These are phyloP conservation scores for Platalea minor DNA, from an alignment of 2,797 vertebrate species.

Conservation along the genomic window DNA sequence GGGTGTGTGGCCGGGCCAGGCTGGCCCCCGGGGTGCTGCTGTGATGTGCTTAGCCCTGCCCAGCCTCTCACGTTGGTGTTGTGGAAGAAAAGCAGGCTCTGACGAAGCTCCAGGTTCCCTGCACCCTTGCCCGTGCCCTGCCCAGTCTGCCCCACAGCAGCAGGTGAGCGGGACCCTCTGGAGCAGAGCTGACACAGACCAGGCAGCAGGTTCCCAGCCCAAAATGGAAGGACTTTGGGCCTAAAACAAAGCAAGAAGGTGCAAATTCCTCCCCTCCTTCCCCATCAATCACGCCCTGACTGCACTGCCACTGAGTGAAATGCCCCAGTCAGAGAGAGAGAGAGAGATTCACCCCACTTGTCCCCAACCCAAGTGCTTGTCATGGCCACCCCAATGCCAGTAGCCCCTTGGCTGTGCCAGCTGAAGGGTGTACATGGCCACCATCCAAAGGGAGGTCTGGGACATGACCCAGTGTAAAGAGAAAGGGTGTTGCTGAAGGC, in stretches of 20 bases:
- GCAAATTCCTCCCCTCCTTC: background rate
- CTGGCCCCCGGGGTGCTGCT: background rate
- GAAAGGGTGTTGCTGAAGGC: background rate
- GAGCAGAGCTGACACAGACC: background rate
- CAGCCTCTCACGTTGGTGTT: fast-evolving
- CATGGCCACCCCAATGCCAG: background rate
- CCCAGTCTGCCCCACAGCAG: background rate
- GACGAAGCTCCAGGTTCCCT: background rate
- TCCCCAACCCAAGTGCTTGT: background rate
- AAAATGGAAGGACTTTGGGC: background rate
- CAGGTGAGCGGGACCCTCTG: background rate
- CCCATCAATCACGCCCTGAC: background rate
- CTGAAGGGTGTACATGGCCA: background rate
- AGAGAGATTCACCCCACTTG: background rate
- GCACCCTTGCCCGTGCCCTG: background rate
- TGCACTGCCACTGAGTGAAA: background rate
- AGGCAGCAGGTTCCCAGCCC: background rate
- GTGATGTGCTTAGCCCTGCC: background rate
- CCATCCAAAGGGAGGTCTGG: background rate
- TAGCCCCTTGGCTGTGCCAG: background rate
- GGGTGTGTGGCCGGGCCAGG: too few species aligned
- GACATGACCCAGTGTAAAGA: background rate
- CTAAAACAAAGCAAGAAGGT: background rate
- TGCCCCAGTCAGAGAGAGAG: background rate
- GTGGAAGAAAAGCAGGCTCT: background rate